Base-by-base conservation (phyloP, 2,888 invertebrate genomes). In the Argyresthia goedartella region DNA sequence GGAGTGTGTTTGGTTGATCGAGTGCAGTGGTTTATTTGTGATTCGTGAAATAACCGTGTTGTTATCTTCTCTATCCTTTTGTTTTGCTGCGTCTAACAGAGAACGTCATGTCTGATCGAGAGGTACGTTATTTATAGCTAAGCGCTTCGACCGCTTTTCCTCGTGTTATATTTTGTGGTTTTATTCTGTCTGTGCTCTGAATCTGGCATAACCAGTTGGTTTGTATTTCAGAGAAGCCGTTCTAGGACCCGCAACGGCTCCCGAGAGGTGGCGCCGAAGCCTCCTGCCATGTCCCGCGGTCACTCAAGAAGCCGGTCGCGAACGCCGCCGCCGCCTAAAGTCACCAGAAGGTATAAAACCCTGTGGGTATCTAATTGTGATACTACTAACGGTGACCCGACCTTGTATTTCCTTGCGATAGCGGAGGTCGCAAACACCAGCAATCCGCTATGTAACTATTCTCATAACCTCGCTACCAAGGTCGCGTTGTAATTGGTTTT, bases 241-340 rank as follows among this genome's bases (percentile, higher is more conserved):
- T 87, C 87, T 57, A 76, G 82, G 62, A 81, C 85, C 55, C 81
- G 87, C 54, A 87, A 87, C 75, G 87, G 87, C 49, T 87, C 87
- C 36, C 74, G 86, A 55, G 86, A 86, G 67, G 78, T 76, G 52
- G 76, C 71, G 52, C 73, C 77, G 50, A 87, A 87, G 64, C 72
- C 77, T 50, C 60, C 71, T 39, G 73, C 64, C 47, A 82, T 86
- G 82, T 77, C 87, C 47, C 73, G 86, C 48, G 85, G 81, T 25
- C 81, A 82, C 58, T 86, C 81, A 65, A 69, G 86, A 63, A 87
- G 85, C 82, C 86, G 87, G 80, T 86, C 86, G 43, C 68, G 85
- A 62, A 85, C 86, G 68, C 85, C 85, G 67, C 85, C 86, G 65
- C 84, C 85, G 74, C 87, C 85, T 66, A 84, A 86, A 77, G 63